phyloP scores from a whole-genome alignment of 2,113 vertebrate species.

The Vidua chalybeata region DNA sequence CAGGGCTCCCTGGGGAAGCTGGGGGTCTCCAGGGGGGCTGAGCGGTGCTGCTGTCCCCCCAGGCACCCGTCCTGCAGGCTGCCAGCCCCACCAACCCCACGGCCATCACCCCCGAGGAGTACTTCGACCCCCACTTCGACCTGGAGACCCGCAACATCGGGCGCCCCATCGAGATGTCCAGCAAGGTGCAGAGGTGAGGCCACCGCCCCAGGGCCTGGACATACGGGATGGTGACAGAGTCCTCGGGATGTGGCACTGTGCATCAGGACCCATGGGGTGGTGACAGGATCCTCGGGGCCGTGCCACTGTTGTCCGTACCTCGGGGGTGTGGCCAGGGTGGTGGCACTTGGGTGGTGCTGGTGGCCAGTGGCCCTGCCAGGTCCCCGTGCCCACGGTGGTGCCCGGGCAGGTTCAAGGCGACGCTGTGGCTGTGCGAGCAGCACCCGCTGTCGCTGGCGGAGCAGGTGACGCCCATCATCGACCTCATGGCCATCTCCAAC shows the following conservation, averaged over 20 bases:
- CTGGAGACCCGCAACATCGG: conserved; percentile 89
- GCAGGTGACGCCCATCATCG: conserved; percentile 95
- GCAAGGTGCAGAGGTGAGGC: conserved; percentile 93
- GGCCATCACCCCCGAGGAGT: conserved; percentile 91
- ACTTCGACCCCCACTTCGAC: conserved; percentile 87
- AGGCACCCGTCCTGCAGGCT: conserved; percentile 88
- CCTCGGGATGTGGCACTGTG: not conserved
- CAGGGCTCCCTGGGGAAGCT: accelerated
- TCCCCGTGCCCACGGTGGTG: not conserved
- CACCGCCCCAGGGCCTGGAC: accelerated
- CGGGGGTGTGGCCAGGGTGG: accelerated
- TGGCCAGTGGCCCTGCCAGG: accelerated
- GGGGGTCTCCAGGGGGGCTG: not conserved
- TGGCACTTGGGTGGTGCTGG: accelerated
- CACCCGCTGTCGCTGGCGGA: conserved; percentile 92
- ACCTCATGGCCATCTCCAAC: conserved; percentile 98
- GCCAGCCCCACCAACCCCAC: conserved; percentile 89
- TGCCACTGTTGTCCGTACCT: no score
- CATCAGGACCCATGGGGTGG: not conserved
- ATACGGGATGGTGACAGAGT: accelerated
- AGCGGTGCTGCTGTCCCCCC: not conserved
- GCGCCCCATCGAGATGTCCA: conserved; percentile 92
- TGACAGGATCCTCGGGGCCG: accelerated
- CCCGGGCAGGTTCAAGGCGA: conserved; percentile 89
- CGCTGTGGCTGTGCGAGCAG: conserved; percentile 94